Evolutionary conservation across 37 sponge, comb jelly and placozoan genomes (phyloP), one percentile per base, ranked within the genome.

Genomic region (Haliclona indistincta): DNA sequence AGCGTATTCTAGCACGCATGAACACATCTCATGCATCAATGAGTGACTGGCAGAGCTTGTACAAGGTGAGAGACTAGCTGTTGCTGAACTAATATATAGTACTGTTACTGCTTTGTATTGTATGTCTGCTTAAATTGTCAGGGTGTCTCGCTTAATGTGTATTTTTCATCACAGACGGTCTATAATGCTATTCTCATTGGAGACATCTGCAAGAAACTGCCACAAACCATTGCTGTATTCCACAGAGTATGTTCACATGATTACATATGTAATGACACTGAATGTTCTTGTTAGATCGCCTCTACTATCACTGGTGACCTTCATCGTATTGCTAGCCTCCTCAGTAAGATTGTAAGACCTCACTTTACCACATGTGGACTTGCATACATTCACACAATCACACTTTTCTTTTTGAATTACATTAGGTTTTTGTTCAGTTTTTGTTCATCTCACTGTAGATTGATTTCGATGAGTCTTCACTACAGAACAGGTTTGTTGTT

Each of bases 381-480:
- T 36, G 38, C 26, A 7, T 45, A 5, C 23, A 23, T 25, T 34
- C 32, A 11, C 8, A 38, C 49, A 13, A 47, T 47, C 49, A 47
- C 13, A 47, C 8, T 47, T 17, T 47, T 47, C 13, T 17, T 8
- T 13, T 47, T 8, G 13, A 47, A 17, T 8, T 47, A 47, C 49
- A 47, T 47, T 8, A 47, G 8, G 49, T 47, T 17, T 47, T 17
- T 47, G 49, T 47, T 17, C 69, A 38, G 38, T 67, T 10, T 26
- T 29, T 22, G 25, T 74, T 40, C 5, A 51, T 20, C 22, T 2
- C 32, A 66, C 25, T 80, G 2, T 56, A 93, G 91, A 72, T 96
- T 54, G 97, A 98, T 56, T 90, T 98, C 83, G 94, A 93, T 30
- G 96, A 98, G 47, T 93, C 91, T 1, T 23, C 63, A 13, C 10